phyloP scores from a whole-genome alignment of 2,113 vertebrate species.

The Felis chaus region DNA sequence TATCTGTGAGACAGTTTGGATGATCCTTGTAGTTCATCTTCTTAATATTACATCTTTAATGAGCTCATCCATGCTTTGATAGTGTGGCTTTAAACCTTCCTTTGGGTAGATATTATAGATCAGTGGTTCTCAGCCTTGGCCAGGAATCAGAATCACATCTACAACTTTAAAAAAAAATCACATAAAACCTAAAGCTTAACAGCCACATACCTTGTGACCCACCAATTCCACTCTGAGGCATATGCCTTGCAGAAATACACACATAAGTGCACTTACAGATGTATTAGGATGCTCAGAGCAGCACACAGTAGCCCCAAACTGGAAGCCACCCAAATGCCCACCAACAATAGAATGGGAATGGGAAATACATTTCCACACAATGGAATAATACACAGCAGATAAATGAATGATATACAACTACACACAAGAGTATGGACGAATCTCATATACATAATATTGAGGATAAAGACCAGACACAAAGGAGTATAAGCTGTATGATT shows the following conservation, averaged over 20 bases:
- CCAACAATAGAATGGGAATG: background rate
- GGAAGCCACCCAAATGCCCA: constrained; percentile 9
- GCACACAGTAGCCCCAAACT: background rate
- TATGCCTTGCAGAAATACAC: constrained; percentile 23
- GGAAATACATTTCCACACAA: constrained; percentile 12
- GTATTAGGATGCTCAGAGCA: background rate
- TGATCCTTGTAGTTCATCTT: constrained; percentile 62
- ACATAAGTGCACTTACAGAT: background rate
- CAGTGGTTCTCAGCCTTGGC: constrained; percentile 57
- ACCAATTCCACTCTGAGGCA: background rate
- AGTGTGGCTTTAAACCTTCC: constrained; percentile 64
- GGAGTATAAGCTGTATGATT: background rate
- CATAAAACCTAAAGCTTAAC: constrained; percentile 57
- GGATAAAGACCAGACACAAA: constrained; percentile 16
- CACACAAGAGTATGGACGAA: background rate
- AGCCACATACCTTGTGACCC: constrained; percentile 25
- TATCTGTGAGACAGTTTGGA: constrained; percentile 45
- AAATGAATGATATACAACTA: constrained; percentile 2
- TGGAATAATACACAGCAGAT: background rate
- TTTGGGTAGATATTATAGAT: constrained; percentile 61
- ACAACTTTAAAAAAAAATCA: constrained; percentile 24
- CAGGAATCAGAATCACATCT: constrained; percentile 61
- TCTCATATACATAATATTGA: background rate
- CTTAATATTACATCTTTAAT: constrained; percentile 72
- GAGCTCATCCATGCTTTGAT: constrained; percentile 68